Evolutionary conservation across 2,888 invertebrate genomes (phyloP), one percentile per base, ranked within the genome.

Genomic region (Lissonota sp.): DNA sequence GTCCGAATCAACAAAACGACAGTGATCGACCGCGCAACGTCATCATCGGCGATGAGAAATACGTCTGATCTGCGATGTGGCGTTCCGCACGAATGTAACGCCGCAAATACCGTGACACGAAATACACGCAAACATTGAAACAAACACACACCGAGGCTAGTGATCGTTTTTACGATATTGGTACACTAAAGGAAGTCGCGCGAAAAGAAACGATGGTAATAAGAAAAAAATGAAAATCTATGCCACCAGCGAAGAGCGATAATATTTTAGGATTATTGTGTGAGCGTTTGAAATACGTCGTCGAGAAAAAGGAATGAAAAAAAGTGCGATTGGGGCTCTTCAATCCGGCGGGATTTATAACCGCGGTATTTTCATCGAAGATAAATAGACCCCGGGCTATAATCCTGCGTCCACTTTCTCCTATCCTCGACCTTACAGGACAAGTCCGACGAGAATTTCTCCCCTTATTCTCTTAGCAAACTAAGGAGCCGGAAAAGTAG

Each of bases 261-360:
- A 3, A 26, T 26, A 26, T 26, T 26, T 26, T 2, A 26, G 26
- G 26, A 26, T 26, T 26, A 1, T 26, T 26, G 53, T 14, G 14
- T 12, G 51, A 60, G 67, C 40, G 78, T 40, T 71, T 40, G 60
- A 70, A 79, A 14, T 57, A 40, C 58, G 40, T 58, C 16, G 42
- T 51, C 63, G 66, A 53, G 53, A 55, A 14, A 37, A 66, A 53
- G 26, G 42, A 44, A 80, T 58, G 64, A 14, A 10, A 55, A 53
- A 60, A 55, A 62, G 58, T 40, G 39, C 42, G 78, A 75, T 62
- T 67, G 78, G 78, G 71, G 71, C 66, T 60, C 39, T 37, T 60
- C 14, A 16, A 66, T 53, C n/a, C 10, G 26, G 12, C 40, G 53
- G 40, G 3, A 26, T 26, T 26, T 26, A 26, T 26, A 26, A 26